Percentiles rank a stretch among this genome's conserved stretches.
Evolutionary conservation across 2,113 vertebrate genomes (phyloP).

Genomic region (Pica pica): DNA sequence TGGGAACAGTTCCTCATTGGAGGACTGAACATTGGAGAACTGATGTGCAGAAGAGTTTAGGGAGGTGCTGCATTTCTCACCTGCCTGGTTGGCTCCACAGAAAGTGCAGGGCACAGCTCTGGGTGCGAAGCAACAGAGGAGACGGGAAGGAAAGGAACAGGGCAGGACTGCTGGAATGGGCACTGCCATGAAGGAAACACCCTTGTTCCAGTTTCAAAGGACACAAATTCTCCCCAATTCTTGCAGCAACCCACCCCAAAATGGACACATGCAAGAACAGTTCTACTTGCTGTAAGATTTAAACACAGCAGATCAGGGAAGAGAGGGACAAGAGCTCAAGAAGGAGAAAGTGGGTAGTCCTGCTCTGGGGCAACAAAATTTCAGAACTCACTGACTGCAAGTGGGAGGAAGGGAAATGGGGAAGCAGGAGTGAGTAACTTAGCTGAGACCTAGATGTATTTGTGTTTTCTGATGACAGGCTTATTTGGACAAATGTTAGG

Average conservation of each 20-base stretch:
- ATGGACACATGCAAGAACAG: neutral
- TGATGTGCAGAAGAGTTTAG: neutral
- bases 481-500: neutral
- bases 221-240: neutral
- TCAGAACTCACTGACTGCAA: neutral
- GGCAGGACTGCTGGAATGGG: neutral
- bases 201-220: neutral
- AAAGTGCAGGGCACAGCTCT: neutral
- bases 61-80: neutral
- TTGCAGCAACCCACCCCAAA: neutral
- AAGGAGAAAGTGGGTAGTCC: neutral
- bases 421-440: neutral
- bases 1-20: neutral
- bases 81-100: neutral
- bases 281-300: neutral
- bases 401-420: neutral
- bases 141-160: neutral
- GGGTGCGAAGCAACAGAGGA: neutral
- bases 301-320: neutral
- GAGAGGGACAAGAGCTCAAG: neutral
- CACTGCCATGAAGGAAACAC: neutral
- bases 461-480: neutral
- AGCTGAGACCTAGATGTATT: neutral
- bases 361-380: neutral
- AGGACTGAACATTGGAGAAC: neutral